Evolutionary conservation across 2,888 invertebrate species (phyloP), one percentile per base, ranked within the genome.

Genomic region (Nomada lathburiana): DNA sequence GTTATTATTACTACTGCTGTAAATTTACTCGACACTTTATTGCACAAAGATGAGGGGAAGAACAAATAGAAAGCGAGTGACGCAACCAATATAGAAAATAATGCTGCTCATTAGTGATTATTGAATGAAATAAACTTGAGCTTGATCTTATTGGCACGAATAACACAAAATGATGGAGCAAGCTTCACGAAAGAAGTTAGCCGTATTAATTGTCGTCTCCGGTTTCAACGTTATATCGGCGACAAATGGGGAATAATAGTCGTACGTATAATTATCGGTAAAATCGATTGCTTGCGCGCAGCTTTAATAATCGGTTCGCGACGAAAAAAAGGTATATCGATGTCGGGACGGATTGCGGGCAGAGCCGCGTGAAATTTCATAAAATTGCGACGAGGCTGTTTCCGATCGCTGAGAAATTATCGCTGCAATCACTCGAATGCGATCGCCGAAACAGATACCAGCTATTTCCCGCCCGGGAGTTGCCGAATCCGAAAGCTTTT

Each of bases 191-290:
- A 13, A 23, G 42, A 44, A 23, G 18, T 50, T 29, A 18, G 18
- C n/a, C 26, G 59, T 69, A 82, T 77, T 73, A 83, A 83, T 81
- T 76, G 59, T 64, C 69, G 23, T 18, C 16, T 20, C 62, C 20
- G 57, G 57, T 52, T 73, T 76, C 65, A 44, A 42, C 64, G 73
- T 76, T 82, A 76, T 71, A 64, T 29, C 44, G 47, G 57, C 42
- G 36, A 68, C 50, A 64, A 64, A 55, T 36, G 53, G 11, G 63
- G 63, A 23, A 60, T 47, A 53, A 75, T 70, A 83, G 75, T 79
- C 71, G 67, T 52, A 18, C 23, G 59, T 44, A 79, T 44, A 74
- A 76, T 76, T 78, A 79, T 64, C 55, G 57, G 13, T 3, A 55
- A 59, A 20, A 65, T 69, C 47, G 55, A 80, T 71, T 47, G 42